These are phyloP conservation scores for Cyphomyrus plagiostoma DNA, from an alignment of 2,113 vertebrate genomes.

Conservation along the genomic window DNA sequence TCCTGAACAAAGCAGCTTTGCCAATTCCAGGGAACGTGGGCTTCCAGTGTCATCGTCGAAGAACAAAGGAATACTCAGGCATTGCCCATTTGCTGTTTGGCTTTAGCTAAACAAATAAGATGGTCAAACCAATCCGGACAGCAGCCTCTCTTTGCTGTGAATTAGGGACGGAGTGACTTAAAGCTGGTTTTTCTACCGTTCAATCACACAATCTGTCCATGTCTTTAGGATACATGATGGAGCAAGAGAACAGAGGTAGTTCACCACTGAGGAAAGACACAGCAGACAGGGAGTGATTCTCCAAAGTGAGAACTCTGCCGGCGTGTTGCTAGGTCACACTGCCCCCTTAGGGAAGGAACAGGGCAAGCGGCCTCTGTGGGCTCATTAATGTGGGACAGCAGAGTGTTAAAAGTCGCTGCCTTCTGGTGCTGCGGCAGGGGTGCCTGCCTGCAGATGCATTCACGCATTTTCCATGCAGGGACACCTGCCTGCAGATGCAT, in stretches of 20 bases:
- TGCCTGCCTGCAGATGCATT: background rate
- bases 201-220: background rate
- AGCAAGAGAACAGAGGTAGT: background rate
- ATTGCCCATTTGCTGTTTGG: background rate
- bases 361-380: background rate
- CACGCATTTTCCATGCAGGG: background rate
- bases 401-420: background rate
- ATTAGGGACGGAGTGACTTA: background rate
- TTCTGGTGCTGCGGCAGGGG: background rate
- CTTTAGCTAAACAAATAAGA: background rate
- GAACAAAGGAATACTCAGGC: background rate
- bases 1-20: background rate
- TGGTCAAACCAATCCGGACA: background rate
- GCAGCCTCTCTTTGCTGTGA: background rate
- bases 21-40: background rate
- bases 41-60: background rate
- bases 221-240: background rate
- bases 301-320: background rate
- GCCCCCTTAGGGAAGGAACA: background rate
- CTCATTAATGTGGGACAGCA: slow-evolving; percentile 14
- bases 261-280: background rate
- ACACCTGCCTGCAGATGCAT: background rate
- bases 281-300: background rate
- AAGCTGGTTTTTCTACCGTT: background rate
- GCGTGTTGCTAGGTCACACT: slow-evolving; percentile 14